Percentiles rank a stretch among this genome's conserved stretches.
phyloP scores from a whole-genome alignment of 37 sponge, comb jelly and placozoan species.

The Theonella swinhoei region DNA sequence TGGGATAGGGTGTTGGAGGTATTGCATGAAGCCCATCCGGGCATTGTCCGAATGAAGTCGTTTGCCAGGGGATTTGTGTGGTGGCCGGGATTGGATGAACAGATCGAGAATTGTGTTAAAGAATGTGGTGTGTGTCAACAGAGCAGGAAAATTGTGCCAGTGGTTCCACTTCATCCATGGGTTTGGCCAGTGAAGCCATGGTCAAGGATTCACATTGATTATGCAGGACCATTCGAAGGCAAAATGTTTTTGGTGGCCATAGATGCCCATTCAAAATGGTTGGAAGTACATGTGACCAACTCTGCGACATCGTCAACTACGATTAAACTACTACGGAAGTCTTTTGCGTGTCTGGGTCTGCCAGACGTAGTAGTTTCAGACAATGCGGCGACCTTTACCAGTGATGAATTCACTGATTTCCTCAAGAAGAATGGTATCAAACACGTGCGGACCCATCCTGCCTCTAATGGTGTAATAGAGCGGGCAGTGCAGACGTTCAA shows the following conservation, averaged over 20 bases:
- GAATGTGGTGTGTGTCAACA: neutral
- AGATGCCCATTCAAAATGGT: constrained; percentile 26
- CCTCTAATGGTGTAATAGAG: too few relatives aligned
- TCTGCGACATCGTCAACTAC: constrained; percentile 12
- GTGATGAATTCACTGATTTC: too few relatives aligned
- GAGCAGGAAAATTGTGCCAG: too few relatives aligned
- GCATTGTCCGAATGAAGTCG: too few relatives aligned
- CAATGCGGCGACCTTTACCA: too few relatives aligned
- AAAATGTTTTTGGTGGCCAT: too few relatives aligned
- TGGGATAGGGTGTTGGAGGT: neutral
- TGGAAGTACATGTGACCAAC: constrained; percentile 13
- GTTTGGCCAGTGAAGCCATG: constrained; percentile 20
- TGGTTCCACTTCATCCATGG: constrained; percentile 23
- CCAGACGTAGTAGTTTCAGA: neutral
- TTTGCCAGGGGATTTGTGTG: constrained; percentile 4
- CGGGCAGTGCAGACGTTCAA: constrained; percentile 40
- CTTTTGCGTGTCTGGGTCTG: constrained; percentile 11
- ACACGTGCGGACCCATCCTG: constrained; percentile 6
- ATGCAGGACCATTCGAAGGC: constrained; percentile 19
- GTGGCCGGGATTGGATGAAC: constrained; percentile 27
- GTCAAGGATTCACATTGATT: constrained; percentile 4
- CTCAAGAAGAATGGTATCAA: constrained; percentile 26
- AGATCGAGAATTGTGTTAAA: constrained; percentile 17
- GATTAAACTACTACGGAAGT: neutral
- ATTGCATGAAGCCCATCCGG: neutral